Evolutionary conservation across 2,888 invertebrate genomes (phyloP).

Genomic region (Operophtera brumata): DNA sequence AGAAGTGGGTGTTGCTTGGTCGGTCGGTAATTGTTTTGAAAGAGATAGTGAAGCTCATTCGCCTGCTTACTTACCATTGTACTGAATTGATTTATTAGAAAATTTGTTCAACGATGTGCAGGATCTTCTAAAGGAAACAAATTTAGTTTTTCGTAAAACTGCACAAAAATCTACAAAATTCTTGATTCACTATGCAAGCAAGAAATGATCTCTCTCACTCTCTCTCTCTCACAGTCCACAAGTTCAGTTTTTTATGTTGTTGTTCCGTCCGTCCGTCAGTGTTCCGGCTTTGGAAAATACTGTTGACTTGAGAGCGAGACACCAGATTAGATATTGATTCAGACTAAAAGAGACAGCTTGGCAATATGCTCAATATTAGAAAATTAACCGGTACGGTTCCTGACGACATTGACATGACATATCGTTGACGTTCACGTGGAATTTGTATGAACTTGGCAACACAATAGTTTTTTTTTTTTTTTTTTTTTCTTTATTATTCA

Average conservation of each 20-base stretch:
- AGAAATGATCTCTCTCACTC: too few species aligned
- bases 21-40: too few species aligned
- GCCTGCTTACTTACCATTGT: background rate
- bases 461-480: too few species aligned
- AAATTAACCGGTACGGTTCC: background rate
- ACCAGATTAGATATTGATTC: background rate
- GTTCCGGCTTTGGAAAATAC: background rate
- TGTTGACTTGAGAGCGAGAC: background rate
- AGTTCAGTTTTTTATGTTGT: too few species aligned
- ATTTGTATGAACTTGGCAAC: conserved; percentile 31
- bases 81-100: background rate
- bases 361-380: background rate
- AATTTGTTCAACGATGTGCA: too few species aligned
- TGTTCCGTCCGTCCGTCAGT: too few species aligned
- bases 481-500: too few species aligned
- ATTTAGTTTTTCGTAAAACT: too few species aligned
- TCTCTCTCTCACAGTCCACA: too few species aligned
- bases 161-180: too few species aligned
- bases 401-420: background rate
- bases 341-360: background rate
- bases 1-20: conserved; percentile 2
- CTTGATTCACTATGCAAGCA: too few species aligned
- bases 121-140: too few species aligned
- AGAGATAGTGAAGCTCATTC: background rate
- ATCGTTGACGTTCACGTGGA: background rate